phyloP scores from a whole-genome alignment of 2,888 invertebrate species.

The Baccha elongata region DNA sequence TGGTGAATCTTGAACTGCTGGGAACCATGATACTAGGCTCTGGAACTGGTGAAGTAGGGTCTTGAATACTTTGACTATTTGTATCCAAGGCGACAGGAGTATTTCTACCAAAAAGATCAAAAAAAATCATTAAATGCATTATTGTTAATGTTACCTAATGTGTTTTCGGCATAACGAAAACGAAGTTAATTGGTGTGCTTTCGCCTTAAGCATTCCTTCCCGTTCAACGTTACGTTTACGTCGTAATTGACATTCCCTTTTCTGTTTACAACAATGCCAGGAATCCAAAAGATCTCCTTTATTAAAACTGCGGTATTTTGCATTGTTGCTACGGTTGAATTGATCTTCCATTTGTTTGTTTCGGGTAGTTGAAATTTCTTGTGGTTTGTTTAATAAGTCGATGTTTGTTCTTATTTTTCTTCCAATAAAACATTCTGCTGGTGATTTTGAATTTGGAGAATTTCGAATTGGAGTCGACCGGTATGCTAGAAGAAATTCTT shows the following conservation, averaged over 20 bases:
- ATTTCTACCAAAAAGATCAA: not conserved
- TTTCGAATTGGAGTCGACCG: no score
- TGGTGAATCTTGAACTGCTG: not conserved
- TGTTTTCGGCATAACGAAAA: constrained; percentile 3
- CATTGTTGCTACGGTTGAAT: not conserved
- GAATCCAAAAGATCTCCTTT: constrained; percentile 3
- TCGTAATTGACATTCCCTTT: no score
- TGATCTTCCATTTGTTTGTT: constrained; percentile 17
- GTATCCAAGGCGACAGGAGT: not conserved
- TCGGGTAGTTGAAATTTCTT: no score
- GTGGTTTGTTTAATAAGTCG: no score
- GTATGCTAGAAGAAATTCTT: no score
- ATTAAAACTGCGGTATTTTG: constrained; percentile 10
- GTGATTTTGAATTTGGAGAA: no score
- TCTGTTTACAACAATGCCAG: no score
- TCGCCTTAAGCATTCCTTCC: no score
- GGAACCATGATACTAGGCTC: not conserved
- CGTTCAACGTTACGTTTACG: no score
- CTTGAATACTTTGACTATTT: not conserved
- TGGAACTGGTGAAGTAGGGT: not conserved
- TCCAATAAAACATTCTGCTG: no score
- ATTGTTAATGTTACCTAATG: not conserved
- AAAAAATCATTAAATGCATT: not conserved
- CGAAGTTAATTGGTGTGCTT: constrained; percentile 17
- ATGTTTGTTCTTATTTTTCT: no score